Evolutionary conservation across 2,113 vertebrate genomes (phyloP).

Genomic region (Strix aluco): DNA sequence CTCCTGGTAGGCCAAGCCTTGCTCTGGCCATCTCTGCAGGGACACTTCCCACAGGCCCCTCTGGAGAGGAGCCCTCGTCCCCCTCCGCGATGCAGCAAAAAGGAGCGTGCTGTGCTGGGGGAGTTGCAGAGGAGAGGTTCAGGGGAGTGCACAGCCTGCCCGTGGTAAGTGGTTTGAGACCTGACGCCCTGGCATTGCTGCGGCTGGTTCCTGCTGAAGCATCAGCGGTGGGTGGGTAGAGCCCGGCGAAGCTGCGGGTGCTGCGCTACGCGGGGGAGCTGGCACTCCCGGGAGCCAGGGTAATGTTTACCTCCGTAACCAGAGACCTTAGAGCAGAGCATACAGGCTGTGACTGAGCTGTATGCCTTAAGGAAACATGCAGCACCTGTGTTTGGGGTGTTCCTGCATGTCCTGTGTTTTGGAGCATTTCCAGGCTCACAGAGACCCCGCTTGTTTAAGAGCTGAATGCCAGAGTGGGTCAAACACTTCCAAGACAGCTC

Average conservation of each 20-base stretch:
- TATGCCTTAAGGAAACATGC: not conserved
- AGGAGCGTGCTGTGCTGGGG: not conserved
- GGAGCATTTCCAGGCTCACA: not conserved
- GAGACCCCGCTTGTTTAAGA: not conserved
- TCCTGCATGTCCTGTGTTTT: not conserved
- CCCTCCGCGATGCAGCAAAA: too few relatives aligned
- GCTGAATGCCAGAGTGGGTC: not conserved
- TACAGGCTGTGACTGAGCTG: not conserved
- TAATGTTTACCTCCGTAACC: not conserved
- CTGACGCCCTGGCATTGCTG: not conserved
- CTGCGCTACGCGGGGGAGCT: not conserved
- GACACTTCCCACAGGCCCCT: accelerated
- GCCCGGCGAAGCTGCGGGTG: accelerated
- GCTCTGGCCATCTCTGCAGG: not conserved
- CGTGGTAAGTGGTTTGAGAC: accelerated
- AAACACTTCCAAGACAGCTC: not conserved
- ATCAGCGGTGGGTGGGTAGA: not conserved
- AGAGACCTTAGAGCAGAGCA: not conserved
- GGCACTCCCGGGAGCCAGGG: accelerated
- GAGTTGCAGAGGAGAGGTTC: accelerated
- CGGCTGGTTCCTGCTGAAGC: not conserved
- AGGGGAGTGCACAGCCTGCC: not conserved
- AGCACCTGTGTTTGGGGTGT: accelerated
- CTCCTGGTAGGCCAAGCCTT: not conserved
- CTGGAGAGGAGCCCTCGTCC: not conserved